These are phyloP conservation scores for Nezara viridula DNA, from an alignment of 2,888 invertebrate genomes.

Conservation along the genomic window DNA sequence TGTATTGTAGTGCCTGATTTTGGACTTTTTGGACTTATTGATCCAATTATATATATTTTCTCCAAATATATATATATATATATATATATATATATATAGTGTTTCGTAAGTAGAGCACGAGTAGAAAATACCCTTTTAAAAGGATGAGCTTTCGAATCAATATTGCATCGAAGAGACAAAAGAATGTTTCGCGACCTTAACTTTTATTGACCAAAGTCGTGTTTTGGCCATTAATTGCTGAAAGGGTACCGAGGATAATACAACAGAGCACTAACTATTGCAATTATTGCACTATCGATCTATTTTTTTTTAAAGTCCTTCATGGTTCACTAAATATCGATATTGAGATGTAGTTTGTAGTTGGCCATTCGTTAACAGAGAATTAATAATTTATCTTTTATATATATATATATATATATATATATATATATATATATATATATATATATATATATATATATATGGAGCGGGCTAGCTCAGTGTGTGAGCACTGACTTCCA, in stretches of 20 bases:
- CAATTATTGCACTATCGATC: neutral
- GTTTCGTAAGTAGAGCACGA: too few species aligned
- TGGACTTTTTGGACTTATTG: too few species aligned
- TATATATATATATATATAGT: too few species aligned
- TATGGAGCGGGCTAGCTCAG: too few species aligned
- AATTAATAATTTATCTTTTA: too few species aligned
- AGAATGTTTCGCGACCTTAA: neutral
- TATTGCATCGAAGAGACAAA: neutral
- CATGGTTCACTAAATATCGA: neutral
- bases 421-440: too few species aligned
- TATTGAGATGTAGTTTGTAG: neutral
- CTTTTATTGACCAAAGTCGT: conserved; percentile 18
- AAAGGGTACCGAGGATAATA: conserved; percentile 13
- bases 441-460: too few species aligned
- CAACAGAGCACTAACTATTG: neutral
- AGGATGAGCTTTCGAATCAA: neutral
- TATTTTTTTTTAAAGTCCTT: neutral
- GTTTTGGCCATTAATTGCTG: conserved; percentile 4
- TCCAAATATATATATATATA: too few species aligned
- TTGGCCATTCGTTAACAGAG: neutral
- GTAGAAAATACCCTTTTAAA: neutral
- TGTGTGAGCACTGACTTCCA: too few species aligned
- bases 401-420: too few species aligned
- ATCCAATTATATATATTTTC: too few species aligned
- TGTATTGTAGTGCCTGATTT: too few species aligned